A percentile compares a stretch with the other conserved stretches of the same genome.
Evolutionary conservation across 2,113 vertebrate species (phyloP).

Genomic region (Acrocephalus arundinaceus): DNA sequence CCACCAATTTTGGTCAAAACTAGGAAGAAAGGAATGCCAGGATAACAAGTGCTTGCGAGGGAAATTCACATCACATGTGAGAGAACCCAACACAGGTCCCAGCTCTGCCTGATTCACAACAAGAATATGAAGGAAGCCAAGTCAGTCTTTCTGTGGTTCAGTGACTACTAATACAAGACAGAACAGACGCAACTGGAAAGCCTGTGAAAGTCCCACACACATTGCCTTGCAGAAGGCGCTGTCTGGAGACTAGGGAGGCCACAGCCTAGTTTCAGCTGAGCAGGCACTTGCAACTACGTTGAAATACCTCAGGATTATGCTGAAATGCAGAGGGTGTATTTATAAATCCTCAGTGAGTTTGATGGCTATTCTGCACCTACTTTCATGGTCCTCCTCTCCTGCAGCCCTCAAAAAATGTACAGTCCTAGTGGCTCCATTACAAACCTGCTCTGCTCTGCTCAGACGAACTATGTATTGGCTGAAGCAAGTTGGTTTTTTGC

Average conservation of each 20-base stretch:
- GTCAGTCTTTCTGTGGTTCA: conserved; percentile 68
- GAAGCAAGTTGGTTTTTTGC: neutral
- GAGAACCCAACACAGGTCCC: neutral
- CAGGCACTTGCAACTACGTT: neutral
- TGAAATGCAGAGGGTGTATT: neutral
- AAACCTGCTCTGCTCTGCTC: neutral
- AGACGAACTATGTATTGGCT: neutral
- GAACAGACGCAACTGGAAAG: conserved; percentile 62
- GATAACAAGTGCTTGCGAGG: neutral
- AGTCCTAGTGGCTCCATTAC: neutral
- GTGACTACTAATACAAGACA: conserved; percentile 21
- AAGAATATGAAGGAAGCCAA: conserved; percentile 53
- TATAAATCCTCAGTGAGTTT: neutral
- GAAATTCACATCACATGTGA: neutral
- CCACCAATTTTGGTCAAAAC: neutral
- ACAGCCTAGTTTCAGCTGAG: conserved; percentile 1
- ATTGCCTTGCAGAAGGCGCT: neutral
- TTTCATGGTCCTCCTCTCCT: neutral
- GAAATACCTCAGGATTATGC: neutral
- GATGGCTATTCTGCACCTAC: neutral
- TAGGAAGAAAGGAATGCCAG: neutral
- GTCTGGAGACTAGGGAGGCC: conserved; percentile 21
- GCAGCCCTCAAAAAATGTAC: neutral
- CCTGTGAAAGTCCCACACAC: conserved; percentile 56
- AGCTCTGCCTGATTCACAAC: conserved; percentile 56